Percentiles rank a stretch among this genome's conserved stretches.
Conservation (phyloP, 2,113 vertebrate species). For the Gadus chalcogrammus region DNA sequence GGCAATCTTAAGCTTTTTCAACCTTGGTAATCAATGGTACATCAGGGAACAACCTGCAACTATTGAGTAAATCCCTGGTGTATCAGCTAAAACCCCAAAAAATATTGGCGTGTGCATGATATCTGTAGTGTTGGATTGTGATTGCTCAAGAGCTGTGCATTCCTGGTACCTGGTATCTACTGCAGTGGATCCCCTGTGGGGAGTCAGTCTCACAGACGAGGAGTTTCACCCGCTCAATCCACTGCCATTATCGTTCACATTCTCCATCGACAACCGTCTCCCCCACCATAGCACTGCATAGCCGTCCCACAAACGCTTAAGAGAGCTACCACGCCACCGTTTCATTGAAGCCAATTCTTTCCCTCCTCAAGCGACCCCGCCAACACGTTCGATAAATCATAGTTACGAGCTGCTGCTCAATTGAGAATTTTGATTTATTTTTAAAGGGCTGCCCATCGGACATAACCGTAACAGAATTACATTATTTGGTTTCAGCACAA, state of each 20-base stretch:
- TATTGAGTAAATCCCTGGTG: constrained; percentile 38
- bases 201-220: constrained; percentile 43
- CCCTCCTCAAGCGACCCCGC: constrained; percentile 7
- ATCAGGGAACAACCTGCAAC: background rate
- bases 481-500: background rate
- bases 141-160: constrained; percentile 24
- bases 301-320: background rate
- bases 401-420: constrained; percentile 2
- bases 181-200: constrained; percentile 51
- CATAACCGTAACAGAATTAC: constrained; percentile 14
- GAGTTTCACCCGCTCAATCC: background rate
- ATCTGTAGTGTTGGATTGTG: constrained; percentile 8
- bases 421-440: constrained; percentile 21
- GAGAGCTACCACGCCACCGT: background rate
- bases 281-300: background rate
- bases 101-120: constrained; percentile 16
- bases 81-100: constrained; percentile 18
- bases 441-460: constrained; percentile 6
- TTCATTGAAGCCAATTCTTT: background rate
- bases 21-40: too few relatives aligned
- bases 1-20: background rate
- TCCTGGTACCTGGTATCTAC: constrained; percentile 67
- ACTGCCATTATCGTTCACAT: constrained; percentile 23
- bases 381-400: constrained; percentile 14
- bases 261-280: constrained; percentile 15